Conservation (phyloP, 2,797 vertebrate genomes). For the Furcifer pardalis region DNA sequence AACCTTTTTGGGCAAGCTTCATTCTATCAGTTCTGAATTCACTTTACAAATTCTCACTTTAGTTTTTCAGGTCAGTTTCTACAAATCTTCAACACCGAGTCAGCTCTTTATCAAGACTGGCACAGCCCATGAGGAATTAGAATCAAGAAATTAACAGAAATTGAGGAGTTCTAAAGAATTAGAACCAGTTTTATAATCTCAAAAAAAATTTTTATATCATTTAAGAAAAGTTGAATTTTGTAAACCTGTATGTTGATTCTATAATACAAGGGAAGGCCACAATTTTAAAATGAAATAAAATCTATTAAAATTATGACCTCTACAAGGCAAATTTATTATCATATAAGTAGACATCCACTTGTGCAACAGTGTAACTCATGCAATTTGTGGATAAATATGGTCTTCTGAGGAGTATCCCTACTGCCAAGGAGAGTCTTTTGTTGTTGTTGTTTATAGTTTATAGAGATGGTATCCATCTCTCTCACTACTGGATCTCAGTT, state of each 20-base stretch:
- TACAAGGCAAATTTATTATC: not conserved
- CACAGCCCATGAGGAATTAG: not conserved
- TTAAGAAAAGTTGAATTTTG: not conserved
- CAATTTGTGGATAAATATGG: not conserved
- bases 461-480: too few species aligned
- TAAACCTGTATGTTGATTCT: not conserved
- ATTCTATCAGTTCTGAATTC: not conserved
- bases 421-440: not conserved
- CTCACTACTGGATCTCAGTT: not conserved
- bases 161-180: not conserved
- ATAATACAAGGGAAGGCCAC: not conserved
- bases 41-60: not conserved
- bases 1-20: not conserved
- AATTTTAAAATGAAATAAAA: not conserved
- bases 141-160: not conserved
- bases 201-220: not conserved
- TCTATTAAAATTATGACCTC: not conserved
- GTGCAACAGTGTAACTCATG: not conserved
- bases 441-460: not conserved
- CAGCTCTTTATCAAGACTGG: not conserved
- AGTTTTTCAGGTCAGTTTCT: not conserved
- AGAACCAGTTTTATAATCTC: not conserved
- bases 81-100: not conserved
- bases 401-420: not conserved
- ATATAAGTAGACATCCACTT: not conserved